Percentiles rank a stretch among this genome's conserved stretches.
phyloP scores from a whole-genome alignment of 2,797 vertebrate species.

The Chrysolophus pictus region DNA sequence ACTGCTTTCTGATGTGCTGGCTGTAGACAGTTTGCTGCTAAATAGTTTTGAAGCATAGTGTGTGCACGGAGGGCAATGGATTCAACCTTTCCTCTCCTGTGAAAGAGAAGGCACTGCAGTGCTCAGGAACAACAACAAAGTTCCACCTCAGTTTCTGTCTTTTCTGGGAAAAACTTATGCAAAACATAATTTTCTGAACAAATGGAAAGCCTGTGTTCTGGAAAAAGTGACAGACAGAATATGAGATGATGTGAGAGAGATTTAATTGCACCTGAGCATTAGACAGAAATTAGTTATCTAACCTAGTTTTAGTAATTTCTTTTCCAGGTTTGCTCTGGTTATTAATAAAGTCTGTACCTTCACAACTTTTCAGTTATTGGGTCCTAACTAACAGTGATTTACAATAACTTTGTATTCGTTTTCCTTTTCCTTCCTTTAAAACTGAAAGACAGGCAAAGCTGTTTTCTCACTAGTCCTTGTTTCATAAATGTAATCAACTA shows the following conservation, averaged over 20 bases:
- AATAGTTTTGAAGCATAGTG: too few relatives aligned
- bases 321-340: neutral
- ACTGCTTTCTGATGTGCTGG: too few relatives aligned
- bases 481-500: neutral
- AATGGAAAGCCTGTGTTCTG: neutral
- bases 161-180: neutral
- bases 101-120: neutral
- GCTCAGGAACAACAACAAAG: neutral
- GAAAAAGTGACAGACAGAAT: fast-evolving
- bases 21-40: too few relatives aligned
- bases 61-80: fast-evolving
- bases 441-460: neutral
- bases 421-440: neutral
- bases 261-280: neutral
- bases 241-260: neutral
- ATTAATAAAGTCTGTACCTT: neutral
- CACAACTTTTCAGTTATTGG: neutral
- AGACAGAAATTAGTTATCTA: neutral
- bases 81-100: neutral
- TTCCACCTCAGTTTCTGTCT: neutral
- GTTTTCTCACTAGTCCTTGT: neutral
- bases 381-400: neutral
- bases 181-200: neutral
- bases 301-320: neutral
- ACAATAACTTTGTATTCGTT: too few relatives aligned